Evolutionary conservation across 1,140 invertebrate species (phyloP), one percentile per base, ranked within the genome.

Genomic region (Episyrphus balteatus): DNA sequence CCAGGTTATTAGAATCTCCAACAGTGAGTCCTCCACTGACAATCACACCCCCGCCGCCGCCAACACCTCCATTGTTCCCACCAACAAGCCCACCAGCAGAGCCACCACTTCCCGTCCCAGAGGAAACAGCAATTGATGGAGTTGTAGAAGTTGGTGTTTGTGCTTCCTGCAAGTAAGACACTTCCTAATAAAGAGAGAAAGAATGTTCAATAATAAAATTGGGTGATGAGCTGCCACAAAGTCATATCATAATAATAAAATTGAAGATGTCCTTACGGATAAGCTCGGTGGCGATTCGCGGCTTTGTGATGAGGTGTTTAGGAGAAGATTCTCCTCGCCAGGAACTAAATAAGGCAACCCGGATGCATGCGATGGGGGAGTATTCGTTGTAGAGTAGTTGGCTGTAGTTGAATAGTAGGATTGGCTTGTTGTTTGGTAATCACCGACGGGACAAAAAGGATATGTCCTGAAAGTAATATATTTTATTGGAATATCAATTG

Each of bases 361-460:
- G 75, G 80, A 62, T 79, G 82, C 51, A 82, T 83, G 51, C 78
- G 71, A 51, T 21, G 55, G 54, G 3, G 52, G 26, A 12, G 61
- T 56, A 19, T 51, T 52, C 8, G 56, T 73, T 58, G 44, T 70
- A 60, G 54, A 73, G 61, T 70, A 80, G 68, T 70, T 78, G 14
- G 54, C 72, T 10, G 75, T 73, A 15, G 77, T 73, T 19, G 74
- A 73, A 53, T 77, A 72, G 42, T 67, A 68, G 14, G 61, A 58
- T 56, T 66, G 66, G 14, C 47, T 75, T 71, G 51, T 73, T 62
- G 47, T 72, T 52, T 77, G 79, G 51, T 80, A 75, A 64, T 83
- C 82, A 8, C 82, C 83, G 49, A 89, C 86, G 47, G 84, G 84
- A 63, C 89, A 90, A 33, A 90, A 85, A 49, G 85, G 84, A 73